Evolutionary conservation across 2,888 invertebrate genomes (phyloP), one percentile per base, ranked within the genome.

Genomic region (Lasioglossum vierecki): DNA sequence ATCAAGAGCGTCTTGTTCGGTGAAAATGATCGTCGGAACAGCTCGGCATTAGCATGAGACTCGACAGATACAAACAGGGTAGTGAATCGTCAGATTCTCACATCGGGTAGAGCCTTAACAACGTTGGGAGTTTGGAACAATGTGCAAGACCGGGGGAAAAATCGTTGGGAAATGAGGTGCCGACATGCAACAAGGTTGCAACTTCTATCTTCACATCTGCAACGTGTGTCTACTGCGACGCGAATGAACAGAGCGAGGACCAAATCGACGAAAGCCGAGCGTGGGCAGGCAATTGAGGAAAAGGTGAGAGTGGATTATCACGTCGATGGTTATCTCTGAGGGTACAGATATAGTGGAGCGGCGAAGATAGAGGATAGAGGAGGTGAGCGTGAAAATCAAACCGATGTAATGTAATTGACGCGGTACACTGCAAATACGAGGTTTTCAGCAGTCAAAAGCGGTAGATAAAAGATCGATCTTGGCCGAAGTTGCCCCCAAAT

Each of bases 101-200:
- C 60, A 60, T 26, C 60, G 11, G 11, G 13, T 13, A n/a, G 60
- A 26, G 60, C 60, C 26, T 26, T 13, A 60, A 26, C 26, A 60
- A 26, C 26, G 26, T 11, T 13, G 11, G 4, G 60, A 60, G 26
- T 60, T 26, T 26, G 49, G 8, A 22, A 49, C 49, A 49, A 49
- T 49, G 49, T 8, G 22, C 6, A 22, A 49, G 49, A 18, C 49
- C 49, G 49, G 49, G 57, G 26, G 60, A 60, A n/a, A 60, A 26
- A 60, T 60, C 60, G 60, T 4, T 60, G 26, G n/a, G 60, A 60
- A 60, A 60, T 13, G 9, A 26, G 60, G 60, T n/a, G 57, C 11
- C 57, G 57, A 57, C n/a, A 57, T 60, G 60, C 60, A 60, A 60
- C 60, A n/a, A 60, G 11, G 60, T 26, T 60, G 60, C 60, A n/a